phyloP scores from a whole-genome alignment of 2,797 vertebrate genomes.

The Otolemur crassicaudatus region DNA sequence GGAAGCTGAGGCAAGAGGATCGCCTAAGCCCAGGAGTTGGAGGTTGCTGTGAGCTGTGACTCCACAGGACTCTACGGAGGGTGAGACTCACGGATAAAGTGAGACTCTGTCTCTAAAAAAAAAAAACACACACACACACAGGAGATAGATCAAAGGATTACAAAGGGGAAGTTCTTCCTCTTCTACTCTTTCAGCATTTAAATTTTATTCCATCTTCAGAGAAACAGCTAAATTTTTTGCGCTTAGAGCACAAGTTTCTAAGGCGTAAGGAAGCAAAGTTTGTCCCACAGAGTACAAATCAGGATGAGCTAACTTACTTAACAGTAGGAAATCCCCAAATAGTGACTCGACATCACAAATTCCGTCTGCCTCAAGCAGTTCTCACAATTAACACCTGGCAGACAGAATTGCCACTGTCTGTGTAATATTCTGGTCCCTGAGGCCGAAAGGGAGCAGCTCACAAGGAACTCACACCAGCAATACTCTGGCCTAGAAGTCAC shows the following conservation, averaged over 20 bases:
- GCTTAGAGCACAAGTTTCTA: background rate
- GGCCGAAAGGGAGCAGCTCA: background rate
- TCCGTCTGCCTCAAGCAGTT: background rate
- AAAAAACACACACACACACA: too few species aligned
- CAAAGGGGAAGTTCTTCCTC: background rate
- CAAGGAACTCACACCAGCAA: background rate
- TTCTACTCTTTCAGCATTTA: background rate
- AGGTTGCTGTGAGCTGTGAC: too few species aligned
- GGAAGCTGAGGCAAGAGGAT: too few species aligned
- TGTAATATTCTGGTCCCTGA: background rate
- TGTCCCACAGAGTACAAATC: background rate
- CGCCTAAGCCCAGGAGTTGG: too few species aligned
- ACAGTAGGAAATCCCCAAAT: background rate
- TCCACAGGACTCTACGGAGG: too few species aligned
- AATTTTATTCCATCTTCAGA: constrained; percentile 9
- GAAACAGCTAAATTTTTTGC: background rate
- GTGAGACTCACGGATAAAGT: too few species aligned
- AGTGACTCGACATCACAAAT: background rate
- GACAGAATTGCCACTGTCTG: background rate
- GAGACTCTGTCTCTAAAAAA: too few species aligned
- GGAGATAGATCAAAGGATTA: background rate
- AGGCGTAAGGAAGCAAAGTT: background rate
- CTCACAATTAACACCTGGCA: background rate
- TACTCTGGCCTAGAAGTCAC: background rate
- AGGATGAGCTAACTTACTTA: background rate